These are phyloP conservation scores for Lepus oiostolus DNA, from an alignment of 2,797 vertebrate species.

Conservation along the genomic window DNA sequence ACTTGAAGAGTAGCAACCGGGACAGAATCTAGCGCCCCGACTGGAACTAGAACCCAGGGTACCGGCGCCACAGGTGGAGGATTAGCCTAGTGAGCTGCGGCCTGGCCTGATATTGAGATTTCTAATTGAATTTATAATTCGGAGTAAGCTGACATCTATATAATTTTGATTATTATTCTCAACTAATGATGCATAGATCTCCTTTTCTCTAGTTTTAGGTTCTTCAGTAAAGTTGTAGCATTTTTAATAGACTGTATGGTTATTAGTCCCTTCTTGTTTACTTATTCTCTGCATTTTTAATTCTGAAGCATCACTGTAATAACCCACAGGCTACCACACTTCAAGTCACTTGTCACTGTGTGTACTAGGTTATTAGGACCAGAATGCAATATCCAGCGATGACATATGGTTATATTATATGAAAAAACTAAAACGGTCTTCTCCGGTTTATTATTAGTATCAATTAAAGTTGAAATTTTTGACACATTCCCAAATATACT, in stretches of 20 bases:
- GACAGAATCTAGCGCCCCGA: too few species aligned
- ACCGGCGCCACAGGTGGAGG: too few species aligned
- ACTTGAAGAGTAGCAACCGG: too few species aligned
- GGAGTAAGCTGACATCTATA: too few species aligned
- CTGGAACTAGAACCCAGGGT: too few species aligned
- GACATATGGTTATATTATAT: background rate
- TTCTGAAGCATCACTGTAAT: background rate
- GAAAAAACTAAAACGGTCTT: background rate
- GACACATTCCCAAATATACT: constrained; percentile 38
- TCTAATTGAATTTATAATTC: too few species aligned
- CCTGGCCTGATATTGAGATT: too few species aligned
- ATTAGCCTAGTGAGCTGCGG: too few species aligned
- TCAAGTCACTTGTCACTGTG: background rate
- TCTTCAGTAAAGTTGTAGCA: background rate
- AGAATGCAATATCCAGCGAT: background rate
- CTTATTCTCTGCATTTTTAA: background rate
- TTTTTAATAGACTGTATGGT: background rate
- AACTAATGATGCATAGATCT: background rate
- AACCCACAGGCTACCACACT: background rate
- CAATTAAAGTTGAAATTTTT: constrained; percentile 46
- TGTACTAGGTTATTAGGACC: constrained; percentile 12
- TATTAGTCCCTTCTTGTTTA: background rate
- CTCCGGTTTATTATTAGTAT: background rate
- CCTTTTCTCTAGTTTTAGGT: background rate
- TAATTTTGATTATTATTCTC: background rate